phyloP scores from a whole-genome alignment of 2,113 vertebrate species.

The Potamarius usumacintae region DNA sequence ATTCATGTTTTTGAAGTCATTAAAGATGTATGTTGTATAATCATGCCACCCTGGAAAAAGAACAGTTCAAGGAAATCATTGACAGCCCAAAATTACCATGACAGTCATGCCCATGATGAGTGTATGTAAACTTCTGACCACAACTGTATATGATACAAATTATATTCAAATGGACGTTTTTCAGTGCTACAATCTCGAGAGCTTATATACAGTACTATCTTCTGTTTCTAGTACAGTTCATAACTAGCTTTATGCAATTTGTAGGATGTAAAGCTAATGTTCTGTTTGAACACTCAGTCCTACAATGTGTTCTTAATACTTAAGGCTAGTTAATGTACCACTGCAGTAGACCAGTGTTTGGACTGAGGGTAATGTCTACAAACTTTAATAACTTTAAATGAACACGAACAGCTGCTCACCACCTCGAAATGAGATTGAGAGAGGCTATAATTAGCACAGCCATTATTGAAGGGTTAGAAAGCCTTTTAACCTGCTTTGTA shows the following conservation, averaged over 20 bases:
- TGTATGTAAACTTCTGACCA: too few relatives aligned
- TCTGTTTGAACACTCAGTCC: not conserved
- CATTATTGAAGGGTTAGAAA: constrained; percentile 32
- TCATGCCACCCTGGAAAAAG: too few relatives aligned
- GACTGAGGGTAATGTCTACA: constrained; percentile 18
- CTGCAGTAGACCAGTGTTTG: constrained; percentile 3
- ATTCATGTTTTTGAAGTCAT: too few relatives aligned
- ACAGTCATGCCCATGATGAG: too few relatives aligned
- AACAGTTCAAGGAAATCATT: too few relatives aligned
- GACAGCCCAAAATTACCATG: too few relatives aligned
- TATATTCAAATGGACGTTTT: not conserved
- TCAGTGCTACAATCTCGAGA: not conserved
- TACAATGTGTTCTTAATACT: not conserved
- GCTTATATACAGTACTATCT: not conserved
- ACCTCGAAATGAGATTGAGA: constrained; percentile 40
- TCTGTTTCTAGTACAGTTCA: not conserved
- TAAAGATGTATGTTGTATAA: too few relatives aligned
- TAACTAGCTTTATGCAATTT: not conserved
- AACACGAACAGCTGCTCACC: constrained; percentile 29
- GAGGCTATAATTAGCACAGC: constrained; percentile 43
- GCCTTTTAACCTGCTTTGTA: constrained; percentile 25
- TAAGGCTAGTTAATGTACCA: not conserved
- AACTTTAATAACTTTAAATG: constrained; percentile 38
- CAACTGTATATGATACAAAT: not conserved
- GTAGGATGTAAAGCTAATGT: not conserved